Base-by-base conservation (phyloP, 2,113 vertebrate genomes). In the Cichladusa arquata region DNA sequence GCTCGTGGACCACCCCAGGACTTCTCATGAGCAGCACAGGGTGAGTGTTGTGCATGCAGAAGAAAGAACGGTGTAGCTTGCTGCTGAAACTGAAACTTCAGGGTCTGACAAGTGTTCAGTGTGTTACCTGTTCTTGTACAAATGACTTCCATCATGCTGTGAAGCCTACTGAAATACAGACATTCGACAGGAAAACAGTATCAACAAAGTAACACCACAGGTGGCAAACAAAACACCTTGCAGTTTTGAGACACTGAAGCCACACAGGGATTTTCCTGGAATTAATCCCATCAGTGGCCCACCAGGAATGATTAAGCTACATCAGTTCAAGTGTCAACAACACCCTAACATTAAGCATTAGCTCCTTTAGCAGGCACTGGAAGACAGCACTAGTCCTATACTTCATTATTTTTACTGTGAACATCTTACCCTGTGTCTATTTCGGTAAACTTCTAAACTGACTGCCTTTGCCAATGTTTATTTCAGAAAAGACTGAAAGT, bases 31-130 rank as follows among this genome's bases (percentile, higher is more conserved):
- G 53, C 45, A 62, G 60, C 78, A 19, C 40, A 29, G 66, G 0
- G 2, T 2, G 2, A 45, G 42, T 18, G 6, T 33, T 10, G 11
- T 1, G 1, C 3, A 14, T 1, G 12, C 26, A 38, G 62, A 42
- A 77, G 34, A 70, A 51, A 33, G 8, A 50, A 58, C 7, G 44
- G 26, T 12, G 18, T 24, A 48, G 60, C 53, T 54, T 15, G 8
- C 74, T 69, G 36, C 61, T 60, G 40, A 79, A 58, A 84, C 29
- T 18, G 22, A 58, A 90, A 33, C 61, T 44, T 60, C n/a, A 14
- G 8, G 17, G 24, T 25, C 61, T 42, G 38, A 40, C 26, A 45
- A 69, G 14, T 18, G 13, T 26, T 51, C 40, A 67, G 20, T 23
- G 29, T 31, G 25, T 33, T 13, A 67, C 13, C 44, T n/a, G 25